A percentile compares a stretch with the other conserved stretches of the same genome.
phyloP scores from a whole-genome alignment of 2,888 invertebrate genomes.

The Gymnosoma rotundatum region DNA sequence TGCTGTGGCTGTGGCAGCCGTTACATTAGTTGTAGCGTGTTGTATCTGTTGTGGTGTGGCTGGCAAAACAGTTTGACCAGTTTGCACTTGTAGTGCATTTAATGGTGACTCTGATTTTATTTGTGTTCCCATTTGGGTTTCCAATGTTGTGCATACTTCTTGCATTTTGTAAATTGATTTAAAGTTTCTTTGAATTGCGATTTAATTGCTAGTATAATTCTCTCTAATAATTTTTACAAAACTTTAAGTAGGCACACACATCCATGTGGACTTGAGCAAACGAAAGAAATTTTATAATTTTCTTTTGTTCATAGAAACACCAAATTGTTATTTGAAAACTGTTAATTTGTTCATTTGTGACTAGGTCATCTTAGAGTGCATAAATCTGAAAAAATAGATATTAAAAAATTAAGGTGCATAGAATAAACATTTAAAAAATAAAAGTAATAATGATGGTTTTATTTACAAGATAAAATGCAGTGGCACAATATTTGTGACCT shows the following conservation, averaged over 20 bases:
- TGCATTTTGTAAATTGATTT: slow-evolving; percentile 78
- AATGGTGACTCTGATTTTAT: slow-evolving; percentile 82
- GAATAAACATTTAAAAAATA: too few relatives aligned
- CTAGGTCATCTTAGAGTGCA: neutral
- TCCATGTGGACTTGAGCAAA: slow-evolving; percentile 21
- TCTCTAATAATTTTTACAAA: slow-evolving; percentile 7
- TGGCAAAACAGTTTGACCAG: slow-evolving; percentile 78
- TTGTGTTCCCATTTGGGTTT: slow-evolving; percentile 80
- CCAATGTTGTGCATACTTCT: slow-evolving; percentile 82
- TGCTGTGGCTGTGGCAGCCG: slow-evolving; percentile 83
- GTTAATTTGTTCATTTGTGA: neutral
- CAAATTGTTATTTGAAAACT: slow-evolving; percentile 9
- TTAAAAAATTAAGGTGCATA: too few relatives aligned
- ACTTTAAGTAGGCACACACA: slow-evolving; percentile 42
- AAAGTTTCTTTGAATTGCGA: neutral
- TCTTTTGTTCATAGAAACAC: neutral
- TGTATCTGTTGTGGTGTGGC: slow-evolving; percentile 73
- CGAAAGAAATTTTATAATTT: neutral
- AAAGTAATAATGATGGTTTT: neutral
- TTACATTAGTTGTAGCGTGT: slow-evolving; percentile 78
- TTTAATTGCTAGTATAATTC: slow-evolving; percentile 20
- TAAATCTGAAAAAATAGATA: slow-evolving; percentile 20
- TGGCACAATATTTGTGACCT: too few relatives aligned
- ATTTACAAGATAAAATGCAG: too few relatives aligned
- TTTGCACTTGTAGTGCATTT: slow-evolving; percentile 81